Conservation (phyloP, 2,888 invertebrate genomes). For the Ephialtes manifestator region DNA sequence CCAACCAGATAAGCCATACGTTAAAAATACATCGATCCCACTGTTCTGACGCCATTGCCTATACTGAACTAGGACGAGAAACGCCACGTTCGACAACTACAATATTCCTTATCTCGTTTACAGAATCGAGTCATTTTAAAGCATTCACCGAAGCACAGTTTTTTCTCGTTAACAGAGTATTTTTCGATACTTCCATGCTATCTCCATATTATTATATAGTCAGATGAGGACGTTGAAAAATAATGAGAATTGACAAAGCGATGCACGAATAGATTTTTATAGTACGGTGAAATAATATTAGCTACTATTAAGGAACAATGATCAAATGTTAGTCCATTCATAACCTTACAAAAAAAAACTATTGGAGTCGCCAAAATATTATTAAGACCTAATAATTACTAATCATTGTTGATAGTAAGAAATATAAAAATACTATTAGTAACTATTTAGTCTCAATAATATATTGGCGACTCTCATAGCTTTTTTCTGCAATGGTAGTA, state of each 20-base stretch:
- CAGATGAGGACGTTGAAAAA: not conserved
- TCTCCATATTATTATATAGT: not conserved
- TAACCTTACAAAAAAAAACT: too few species aligned
- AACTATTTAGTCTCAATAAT: too few species aligned
- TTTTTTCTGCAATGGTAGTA: too few species aligned
- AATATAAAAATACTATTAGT: too few species aligned
- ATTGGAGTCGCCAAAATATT: too few species aligned
- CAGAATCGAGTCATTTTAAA: not conserved
- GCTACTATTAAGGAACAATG: too few species aligned
- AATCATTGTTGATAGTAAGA: too few species aligned
- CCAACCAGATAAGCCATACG: slow-evolving; percentile 43
- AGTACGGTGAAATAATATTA: not conserved
- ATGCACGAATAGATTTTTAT: not conserved
- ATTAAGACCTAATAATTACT: too few species aligned
- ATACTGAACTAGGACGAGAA: slow-evolving; percentile 5
- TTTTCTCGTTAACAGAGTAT: not conserved
- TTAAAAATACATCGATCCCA: slow-evolving; percentile 55
- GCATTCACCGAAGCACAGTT: not conserved
- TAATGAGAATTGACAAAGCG: not conserved
- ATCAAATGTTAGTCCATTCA: too few species aligned
- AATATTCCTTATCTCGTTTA: not conserved
- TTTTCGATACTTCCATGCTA: not conserved
- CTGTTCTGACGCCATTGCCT: not conserved
- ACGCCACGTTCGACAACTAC: not conserved
- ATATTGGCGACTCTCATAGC: too few species aligned